Conservation (phyloP, 1,140 invertebrate species). For the Zaprionus nigranus region DNA sequence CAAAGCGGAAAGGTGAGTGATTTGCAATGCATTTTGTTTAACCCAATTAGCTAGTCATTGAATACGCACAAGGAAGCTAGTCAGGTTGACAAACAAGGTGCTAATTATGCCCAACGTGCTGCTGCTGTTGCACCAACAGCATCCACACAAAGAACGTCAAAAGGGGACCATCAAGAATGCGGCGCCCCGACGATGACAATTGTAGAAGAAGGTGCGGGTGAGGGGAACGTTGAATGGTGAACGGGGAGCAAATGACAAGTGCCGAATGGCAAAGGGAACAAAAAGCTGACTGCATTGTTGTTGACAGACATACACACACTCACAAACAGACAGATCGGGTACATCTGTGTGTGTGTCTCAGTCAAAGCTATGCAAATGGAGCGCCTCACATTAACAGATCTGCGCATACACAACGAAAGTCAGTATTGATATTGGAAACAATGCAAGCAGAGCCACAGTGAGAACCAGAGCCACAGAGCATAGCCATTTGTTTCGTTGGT, state of each 20-base stretch:
- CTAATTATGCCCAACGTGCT: conserved; percentile 35
- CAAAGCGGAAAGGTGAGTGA: neutral
- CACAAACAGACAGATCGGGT: neutral
- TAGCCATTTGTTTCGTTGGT: conserved; percentile 19
- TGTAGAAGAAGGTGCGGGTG: neutral
- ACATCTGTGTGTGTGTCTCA: neutral
- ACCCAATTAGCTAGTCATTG: conserved; percentile 35
- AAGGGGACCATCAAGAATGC: conserved; percentile 1
- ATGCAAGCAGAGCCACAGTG: neutral
- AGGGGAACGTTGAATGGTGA: neutral
- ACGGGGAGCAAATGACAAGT: conserved; percentile 23
- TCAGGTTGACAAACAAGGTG: conserved; percentile 29
- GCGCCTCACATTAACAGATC: conserved; percentile 1
- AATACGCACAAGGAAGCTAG: conserved; percentile 8
- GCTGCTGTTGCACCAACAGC: conserved; percentile 17
- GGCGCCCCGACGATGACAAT: conserved; percentile 18
- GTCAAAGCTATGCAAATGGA: conserved; percentile 16
- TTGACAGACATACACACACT: conserved; percentile 4
- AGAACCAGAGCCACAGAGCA: neutral
- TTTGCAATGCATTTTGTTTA: conserved; percentile 33
- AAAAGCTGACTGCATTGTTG: conserved; percentile 20
- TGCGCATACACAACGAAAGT: conserved; percentile 7
- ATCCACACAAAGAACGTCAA: conserved; percentile 5
- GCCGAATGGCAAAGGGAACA: conserved; percentile 20
- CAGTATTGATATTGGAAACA: conserved; percentile 23